Evolutionary conservation across 2,797 vertebrate species (phyloP), one percentile per base, ranked within the genome.

Genomic region (Orestias chungarensis): DNA sequence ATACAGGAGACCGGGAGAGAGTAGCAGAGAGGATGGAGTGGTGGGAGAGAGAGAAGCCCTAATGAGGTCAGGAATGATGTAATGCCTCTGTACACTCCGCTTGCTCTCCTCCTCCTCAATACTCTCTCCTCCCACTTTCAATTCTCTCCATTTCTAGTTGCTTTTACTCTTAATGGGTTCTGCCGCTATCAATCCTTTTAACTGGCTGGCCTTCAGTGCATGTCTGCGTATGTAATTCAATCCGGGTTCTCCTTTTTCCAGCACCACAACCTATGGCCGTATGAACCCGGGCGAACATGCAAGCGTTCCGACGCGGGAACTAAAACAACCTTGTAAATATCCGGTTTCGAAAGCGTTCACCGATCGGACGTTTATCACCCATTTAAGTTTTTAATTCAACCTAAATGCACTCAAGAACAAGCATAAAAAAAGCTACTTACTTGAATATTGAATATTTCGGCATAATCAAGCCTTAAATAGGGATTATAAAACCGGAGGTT

Each of bases 21-120:
- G 84, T 47, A 82, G 78, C 68, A 74, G 75, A 77, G 80, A 73
- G 79, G 83, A 81, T 31, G 74, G 72, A 35, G 61, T 23, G 70
- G 82, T 29, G 64, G 83, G 83, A 81, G 82, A 85, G 89, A 88
- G 88, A 90, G 85, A 89, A 89, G 86, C 89, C 90, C 89, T 93
- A 94, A 93, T 94, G 93, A 94, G 94, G 94, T 94, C 94, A 94
- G 87, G 90, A 91, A 92, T 93, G 92, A 94, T 93, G 92, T 93
- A 94, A 94, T 90, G 89, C 92, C 89, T 83, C 82, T 82, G 87
- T 90, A 91, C 71, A 79, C 89, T 89, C 85, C 46, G 85, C 87
- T 91, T 87, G 85, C 87, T 82, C 82, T 90, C 85, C 88, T 90
- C 86, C 83, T 84, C 87, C 83, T 78, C 67, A 18, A 82, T 81